Evolutionary conservation across 2,113 vertebrate species (phyloP).

Genomic region (Nannobrachium achirus): DNA sequence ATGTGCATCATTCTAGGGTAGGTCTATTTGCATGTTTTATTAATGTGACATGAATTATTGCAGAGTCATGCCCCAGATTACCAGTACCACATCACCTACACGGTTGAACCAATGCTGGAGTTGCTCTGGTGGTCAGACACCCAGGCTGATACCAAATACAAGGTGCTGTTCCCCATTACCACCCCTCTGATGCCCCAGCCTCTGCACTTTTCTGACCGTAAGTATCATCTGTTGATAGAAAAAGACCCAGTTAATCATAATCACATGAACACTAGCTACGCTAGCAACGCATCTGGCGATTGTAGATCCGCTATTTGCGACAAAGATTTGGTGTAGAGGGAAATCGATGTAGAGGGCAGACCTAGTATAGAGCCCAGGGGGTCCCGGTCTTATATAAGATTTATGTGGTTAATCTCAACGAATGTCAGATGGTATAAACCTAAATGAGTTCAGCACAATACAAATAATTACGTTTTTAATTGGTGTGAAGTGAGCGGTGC

Average conservation of each 20-base stretch:
- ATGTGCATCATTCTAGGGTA: background rate
- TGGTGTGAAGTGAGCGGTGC: too few relatives aligned
- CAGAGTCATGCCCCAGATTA: constrained; percentile 76
- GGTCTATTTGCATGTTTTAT: constrained; percentile 29
- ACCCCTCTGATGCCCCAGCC: constrained; percentile 65
- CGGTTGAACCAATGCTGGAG: constrained; percentile 78
- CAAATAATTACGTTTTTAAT: too few relatives aligned
- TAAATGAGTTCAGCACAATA: too few relatives aligned
- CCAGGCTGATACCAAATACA: constrained; percentile 70
- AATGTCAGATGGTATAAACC: too few relatives aligned
- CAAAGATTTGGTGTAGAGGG: too few relatives aligned
- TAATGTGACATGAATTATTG: constrained; percentile 48
- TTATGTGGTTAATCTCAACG: too few relatives aligned
- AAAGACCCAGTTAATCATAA: background rate
- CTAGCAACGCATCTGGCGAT: too few relatives aligned
- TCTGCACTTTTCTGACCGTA: constrained; percentile 53
- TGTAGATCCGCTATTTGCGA: too few relatives aligned
- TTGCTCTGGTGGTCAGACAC: constrained; percentile 62
- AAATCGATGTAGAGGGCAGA: too few relatives aligned
- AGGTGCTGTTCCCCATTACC: constrained; percentile 75
- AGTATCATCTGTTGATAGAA: constrained; percentile 26
- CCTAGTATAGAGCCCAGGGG: too few relatives aligned
- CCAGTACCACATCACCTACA: constrained; percentile 71
- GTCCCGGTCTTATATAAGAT: too few relatives aligned
- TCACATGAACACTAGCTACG: too few relatives aligned